Base-by-base conservation (phyloP, 2,797 vertebrate genomes). In the Hoplostethus atlanticus region DNA sequence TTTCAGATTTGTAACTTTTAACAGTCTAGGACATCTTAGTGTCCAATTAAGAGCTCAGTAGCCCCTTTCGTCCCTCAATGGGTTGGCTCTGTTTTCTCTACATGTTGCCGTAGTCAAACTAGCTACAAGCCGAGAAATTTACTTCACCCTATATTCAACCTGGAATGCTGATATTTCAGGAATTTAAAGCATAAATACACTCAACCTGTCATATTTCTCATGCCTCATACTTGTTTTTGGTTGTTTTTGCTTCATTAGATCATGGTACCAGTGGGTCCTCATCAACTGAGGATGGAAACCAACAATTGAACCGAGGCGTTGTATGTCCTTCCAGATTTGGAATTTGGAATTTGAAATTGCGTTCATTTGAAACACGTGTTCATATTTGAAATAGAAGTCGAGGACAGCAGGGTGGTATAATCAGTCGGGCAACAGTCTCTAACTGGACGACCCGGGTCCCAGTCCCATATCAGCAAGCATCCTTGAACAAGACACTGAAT, bases 281-380 rank as follows among this genome's bases (percentile, higher is more conserved):
- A 21, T 93, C 95, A 16, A 75, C 55, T 0, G 96, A 96, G 44
- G 96, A 97, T 66, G 93, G 91, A 85, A 95, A 95, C 60, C 84
- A 89, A 34, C 96, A 96, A 70, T 77, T 97, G 68, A 96, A 96
- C 89, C 93, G 89, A 88, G 96, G 96, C 85, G 95, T 94, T 83
- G 97, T 98, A 95, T 75, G 97, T 86, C 53, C 30, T 57, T 28
- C 0, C 17, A 46, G 21, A 44, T 42, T 54, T 60, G 13, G 63
- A 6, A 40, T 54, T n/a, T 63, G 1, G 28, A 48, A 34, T 48
- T 15, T 44, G 21, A 25, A 44, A 8, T 3, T 15, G 44, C 31
- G 68, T 71, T 67, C 11, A 28, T 36, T 28, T 38, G 21, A 44
- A 68, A 36, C 2, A 17, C 3, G 36, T 57, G 12, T 5, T 11